Evolutionary conservation across 2,113 vertebrate genomes (phyloP).

Genomic region (Gallinago undulata): DNA sequence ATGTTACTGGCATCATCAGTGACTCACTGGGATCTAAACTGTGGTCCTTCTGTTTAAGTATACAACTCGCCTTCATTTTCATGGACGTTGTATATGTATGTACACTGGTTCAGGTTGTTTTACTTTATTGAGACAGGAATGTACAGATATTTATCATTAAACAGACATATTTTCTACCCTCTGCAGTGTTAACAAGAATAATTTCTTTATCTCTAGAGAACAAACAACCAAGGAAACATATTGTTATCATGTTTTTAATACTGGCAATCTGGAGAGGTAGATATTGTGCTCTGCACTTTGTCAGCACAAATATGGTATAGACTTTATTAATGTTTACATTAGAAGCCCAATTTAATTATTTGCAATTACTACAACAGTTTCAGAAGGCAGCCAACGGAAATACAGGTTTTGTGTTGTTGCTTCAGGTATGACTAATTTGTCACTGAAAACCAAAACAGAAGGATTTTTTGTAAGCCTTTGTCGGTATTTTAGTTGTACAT

Average conservation of each 20-base stretch:
- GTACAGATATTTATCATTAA: neutral
- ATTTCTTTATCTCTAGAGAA: conserved; percentile 17
- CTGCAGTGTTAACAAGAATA: neutral
- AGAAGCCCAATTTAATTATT: neutral
- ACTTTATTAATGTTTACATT: conserved; percentile 3
- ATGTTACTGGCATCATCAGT: neutral
- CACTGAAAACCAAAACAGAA: neutral
- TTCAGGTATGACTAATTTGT: neutral
- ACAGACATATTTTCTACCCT: neutral
- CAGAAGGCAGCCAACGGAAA: neutral
- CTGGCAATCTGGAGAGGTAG: conserved; percentile 12
- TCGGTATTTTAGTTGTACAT: neutral
- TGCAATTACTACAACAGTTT: neutral
- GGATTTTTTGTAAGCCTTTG: neutral
- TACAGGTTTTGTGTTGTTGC: neutral
- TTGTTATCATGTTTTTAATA: neutral
- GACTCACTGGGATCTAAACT: neutral
- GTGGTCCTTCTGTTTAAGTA: neutral
- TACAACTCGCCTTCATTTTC: neutral
- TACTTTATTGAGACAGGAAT: neutral
- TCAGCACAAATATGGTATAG: neutral
- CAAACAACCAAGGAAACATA: neutral
- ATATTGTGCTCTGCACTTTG: neutral
- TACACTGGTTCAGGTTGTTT: neutral
- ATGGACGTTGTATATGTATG: neutral